Conservation (phyloP, 2,113 vertebrate genomes). For the Tychaedon coryphoeus region DNA sequence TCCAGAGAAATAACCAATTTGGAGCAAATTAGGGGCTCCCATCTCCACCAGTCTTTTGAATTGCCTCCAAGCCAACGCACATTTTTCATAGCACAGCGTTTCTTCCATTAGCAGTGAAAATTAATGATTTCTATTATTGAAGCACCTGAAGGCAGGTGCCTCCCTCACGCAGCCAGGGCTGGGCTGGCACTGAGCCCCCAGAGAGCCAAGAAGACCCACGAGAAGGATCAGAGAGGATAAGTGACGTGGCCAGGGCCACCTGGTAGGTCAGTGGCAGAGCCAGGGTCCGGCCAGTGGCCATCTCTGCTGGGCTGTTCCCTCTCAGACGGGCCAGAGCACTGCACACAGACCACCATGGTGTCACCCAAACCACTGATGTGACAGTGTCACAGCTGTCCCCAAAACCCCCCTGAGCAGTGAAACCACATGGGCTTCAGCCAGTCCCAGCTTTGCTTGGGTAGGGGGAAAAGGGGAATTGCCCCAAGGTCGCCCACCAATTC, state of each 20-base stretch:
- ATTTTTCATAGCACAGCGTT: background rate
- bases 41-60: constrained; percentile 5
- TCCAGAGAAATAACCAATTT: constrained; percentile 15
- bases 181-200: background rate
- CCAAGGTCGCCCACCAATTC: background rate
- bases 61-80: background rate
- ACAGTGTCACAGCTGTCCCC: background rate
- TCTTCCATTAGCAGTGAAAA: background rate
- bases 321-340: rapidly evolving
- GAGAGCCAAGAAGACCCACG: background rate
- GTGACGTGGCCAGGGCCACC: background rate
- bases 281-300: background rate
- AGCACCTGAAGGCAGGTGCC: background rate
- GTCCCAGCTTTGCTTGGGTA: background rate
- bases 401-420: background rate
- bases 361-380: rapidly evolving
- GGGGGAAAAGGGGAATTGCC: background rate
- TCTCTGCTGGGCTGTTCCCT: background rate
- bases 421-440: background rate
- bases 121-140: background rate
- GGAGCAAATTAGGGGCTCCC: constrained; percentile 37
- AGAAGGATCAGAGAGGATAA: background rate
- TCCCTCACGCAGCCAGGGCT: rapidly evolving
- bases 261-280: background rate
- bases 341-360: rapidly evolving